Percentiles rank a stretch among this genome's conserved stretches.
These are phyloP conservation scores for Acronicta leporina DNA, from an alignment of 2,888 invertebrate genomes.

Conservation along the genomic window DNA sequence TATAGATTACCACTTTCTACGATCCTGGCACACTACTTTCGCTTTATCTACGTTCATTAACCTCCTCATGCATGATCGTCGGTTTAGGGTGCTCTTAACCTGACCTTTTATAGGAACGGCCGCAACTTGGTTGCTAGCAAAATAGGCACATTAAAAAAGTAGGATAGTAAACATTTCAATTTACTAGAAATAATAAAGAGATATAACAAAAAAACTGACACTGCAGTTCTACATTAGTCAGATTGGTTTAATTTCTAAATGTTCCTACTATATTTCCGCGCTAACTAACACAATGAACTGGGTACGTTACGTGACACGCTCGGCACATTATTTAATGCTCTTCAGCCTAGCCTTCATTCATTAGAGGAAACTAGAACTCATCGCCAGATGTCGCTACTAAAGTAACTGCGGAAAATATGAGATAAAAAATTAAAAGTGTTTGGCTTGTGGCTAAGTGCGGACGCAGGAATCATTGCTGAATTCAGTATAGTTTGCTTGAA, in stretches of 20 bases:
- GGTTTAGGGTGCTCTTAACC: too few species aligned
- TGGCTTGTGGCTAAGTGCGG: not conserved
- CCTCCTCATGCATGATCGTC: too few species aligned
- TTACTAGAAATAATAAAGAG: slow-evolving; percentile 2
- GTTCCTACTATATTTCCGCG: slow-evolving; percentile 42
- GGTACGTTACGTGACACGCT: slow-evolving; percentile 11
- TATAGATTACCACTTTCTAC: too few species aligned
- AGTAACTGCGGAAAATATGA: not conserved
- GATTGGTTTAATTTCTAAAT: slow-evolving; percentile 61
- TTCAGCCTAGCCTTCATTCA: slow-evolving; percentile 8
- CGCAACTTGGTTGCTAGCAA: too few species aligned
- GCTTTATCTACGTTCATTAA: too few species aligned
- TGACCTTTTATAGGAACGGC: too few species aligned
- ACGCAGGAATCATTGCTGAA: not conserved
- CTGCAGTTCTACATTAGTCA: slow-evolving; percentile 47
- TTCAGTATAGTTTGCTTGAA: too few species aligned
- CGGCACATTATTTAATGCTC: slow-evolving; percentile 18
- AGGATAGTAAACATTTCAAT: not conserved
- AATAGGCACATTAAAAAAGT: too few species aligned
- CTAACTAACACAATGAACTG: slow-evolving; percentile 15
- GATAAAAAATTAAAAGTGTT: slow-evolving; percentile 3
- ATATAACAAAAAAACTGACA: slow-evolving; percentile 3
- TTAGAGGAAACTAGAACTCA: slow-evolving; percentile 19
- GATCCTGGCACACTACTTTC: too few species aligned
- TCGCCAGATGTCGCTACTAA: slow-evolving; percentile 16